These are phyloP conservation scores for Macrosteles quadrilineatus DNA, from an alignment of 1,140 invertebrate genomes.

Conservation along the genomic window DNA sequence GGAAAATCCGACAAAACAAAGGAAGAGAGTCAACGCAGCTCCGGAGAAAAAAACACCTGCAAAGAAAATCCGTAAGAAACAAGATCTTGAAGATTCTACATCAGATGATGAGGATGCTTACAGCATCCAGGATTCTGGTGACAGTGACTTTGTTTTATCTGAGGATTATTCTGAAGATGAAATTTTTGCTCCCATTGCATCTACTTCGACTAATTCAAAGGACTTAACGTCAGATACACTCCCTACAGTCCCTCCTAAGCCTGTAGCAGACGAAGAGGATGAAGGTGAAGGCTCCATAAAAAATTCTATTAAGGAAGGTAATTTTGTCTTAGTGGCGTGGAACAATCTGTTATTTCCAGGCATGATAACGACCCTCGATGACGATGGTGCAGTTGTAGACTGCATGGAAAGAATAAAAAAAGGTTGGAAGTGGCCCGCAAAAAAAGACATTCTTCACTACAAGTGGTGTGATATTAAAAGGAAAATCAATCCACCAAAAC, in stretches of 20 bases:
- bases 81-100: not conserved
- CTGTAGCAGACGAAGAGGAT: not conserved
- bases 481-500: constrained; percentile 24
- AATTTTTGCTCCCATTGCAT: not conserved
- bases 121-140: constrained; percentile 3
- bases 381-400: constrained; percentile 14
- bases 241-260: not conserved
- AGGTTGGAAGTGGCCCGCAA: constrained; percentile 31
- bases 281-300: not conserved
- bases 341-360: constrained; percentile 14
- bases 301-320: constrained; percentile 6
- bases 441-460: constrained; percentile 25
- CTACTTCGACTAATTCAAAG: not conserved
- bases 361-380: not conserved
- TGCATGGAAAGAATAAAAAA: constrained; percentile 30
- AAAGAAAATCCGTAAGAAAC: not conserved
- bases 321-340: constrained; percentile 20
- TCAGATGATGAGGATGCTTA: not conserved
- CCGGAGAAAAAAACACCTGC: not conserved
- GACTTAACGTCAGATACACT: not conserved
- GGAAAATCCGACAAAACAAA: no score
- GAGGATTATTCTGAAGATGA: not conserved
- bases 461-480: constrained; percentile 19
- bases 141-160: not conserved
- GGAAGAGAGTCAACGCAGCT: not conserved